phyloP scores from a whole-genome alignment of 2,888 invertebrate genomes.

The Calliopum simillimum region DNA sequence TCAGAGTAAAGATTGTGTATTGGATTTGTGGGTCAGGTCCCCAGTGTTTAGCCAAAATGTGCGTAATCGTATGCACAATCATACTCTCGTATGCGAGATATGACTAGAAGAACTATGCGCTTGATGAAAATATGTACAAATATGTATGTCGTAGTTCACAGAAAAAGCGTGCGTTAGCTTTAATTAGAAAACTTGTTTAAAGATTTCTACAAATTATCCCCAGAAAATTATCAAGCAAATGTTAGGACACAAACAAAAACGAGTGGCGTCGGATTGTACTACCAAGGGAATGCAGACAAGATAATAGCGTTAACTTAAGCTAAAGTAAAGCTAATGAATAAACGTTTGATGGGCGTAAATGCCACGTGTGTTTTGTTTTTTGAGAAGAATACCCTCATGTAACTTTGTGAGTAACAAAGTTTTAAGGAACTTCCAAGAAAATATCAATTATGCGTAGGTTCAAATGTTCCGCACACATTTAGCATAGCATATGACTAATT shows the following conservation, averaged over 20 bases:
- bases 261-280: too few species aligned
- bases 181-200: constrained; percentile 6
- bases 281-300: too few species aligned
- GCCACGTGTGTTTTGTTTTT: neutral
- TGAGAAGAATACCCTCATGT: too few species aligned
- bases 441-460: too few species aligned
- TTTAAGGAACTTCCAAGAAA: too few species aligned
- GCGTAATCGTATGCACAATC: too few species aligned
- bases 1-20: neutral
- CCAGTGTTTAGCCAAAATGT: too few species aligned
- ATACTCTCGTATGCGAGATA: too few species aligned
- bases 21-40: neutral
- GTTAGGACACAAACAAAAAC: too few species aligned
- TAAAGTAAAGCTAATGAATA: neutral
- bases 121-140: constrained; percentile 1
- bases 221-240: neutral
- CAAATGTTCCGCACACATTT: too few species aligned
- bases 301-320: neutral
- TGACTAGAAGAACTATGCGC: neutral
- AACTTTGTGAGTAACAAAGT: too few species aligned
- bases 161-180: neutral
- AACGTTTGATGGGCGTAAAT: neutral
- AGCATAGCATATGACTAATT: too few species aligned
- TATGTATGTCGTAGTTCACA: neutral
- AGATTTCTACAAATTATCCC: neutral